Conservation (phyloP, 2,888 invertebrate genomes). For the Drosophila trichaetosa region DNA sequence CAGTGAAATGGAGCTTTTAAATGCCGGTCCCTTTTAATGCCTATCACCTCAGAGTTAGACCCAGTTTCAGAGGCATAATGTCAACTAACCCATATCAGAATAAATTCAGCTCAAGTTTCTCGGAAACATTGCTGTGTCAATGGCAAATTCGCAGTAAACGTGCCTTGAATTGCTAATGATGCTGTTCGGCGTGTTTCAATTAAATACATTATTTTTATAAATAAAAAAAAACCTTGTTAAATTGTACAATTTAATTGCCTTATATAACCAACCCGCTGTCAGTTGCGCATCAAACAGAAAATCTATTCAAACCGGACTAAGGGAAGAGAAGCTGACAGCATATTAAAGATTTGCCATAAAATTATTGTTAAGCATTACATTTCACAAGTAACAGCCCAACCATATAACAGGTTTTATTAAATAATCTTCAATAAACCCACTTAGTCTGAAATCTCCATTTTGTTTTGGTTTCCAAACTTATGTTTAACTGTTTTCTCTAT, state of each 20-base stretch:
- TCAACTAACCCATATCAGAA: conserved; percentile 15
- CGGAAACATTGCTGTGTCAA: conserved; percentile 10
- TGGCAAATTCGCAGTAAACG: conserved; percentile 40
- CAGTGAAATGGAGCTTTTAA: conserved; percentile 14
- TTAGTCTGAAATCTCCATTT: background rate
- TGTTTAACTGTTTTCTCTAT: background rate
- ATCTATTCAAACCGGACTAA: conserved; percentile 37
- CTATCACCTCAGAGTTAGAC: conserved; percentile 49
- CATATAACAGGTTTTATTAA: background rate
- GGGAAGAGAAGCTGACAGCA: background rate
- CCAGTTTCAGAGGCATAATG: conserved; percentile 36
- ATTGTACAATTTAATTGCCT: conserved; percentile 51
- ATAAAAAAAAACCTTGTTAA: conserved; percentile 17
- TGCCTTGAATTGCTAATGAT: conserved; percentile 69
- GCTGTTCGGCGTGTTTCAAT: conserved; percentile 66
- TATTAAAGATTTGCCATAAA: background rate
- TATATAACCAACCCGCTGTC: conserved; percentile 28
- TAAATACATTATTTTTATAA: conserved; percentile 42
- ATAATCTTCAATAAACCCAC: background rate
- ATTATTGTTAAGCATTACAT: background rate
- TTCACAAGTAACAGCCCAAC: background rate
- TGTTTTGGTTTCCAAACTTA: background rate
- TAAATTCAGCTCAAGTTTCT: conserved; percentile 11
- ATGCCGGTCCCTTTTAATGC: conserved; percentile 71
- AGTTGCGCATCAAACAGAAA: conserved; percentile 32